Evolutionary conservation across 2,113 vertebrate genomes (phyloP).

Genomic region (Apteryx mantelli): DNA sequence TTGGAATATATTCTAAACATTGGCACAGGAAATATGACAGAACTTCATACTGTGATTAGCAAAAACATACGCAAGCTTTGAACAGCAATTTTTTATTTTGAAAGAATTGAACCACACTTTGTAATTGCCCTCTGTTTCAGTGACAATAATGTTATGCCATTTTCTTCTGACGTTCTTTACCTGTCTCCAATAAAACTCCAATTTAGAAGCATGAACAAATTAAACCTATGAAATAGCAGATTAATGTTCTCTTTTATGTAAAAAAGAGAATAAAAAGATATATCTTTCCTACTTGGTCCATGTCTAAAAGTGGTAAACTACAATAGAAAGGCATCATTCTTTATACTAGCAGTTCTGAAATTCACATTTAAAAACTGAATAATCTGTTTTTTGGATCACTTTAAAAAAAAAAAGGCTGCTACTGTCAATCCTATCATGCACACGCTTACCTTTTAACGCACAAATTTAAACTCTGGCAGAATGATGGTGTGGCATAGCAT

Average conservation of each 20-base stretch:
- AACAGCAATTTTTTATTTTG: background rate
- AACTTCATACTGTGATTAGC: background rate
- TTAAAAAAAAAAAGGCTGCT: no score
- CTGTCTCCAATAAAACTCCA: background rate
- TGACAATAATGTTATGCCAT: background rate
- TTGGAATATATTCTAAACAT: background rate
- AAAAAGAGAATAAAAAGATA: background rate
- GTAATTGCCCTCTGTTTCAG: background rate
- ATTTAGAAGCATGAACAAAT: background rate
- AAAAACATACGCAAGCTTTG: background rate
- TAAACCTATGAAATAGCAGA: background rate
- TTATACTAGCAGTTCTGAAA: no score
- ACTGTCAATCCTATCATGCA: no score
- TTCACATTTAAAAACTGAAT: no score
- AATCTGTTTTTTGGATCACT: no score
- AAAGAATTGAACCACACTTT: background rate
- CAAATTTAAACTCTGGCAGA: no score
- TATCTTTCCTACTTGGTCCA: background rate
- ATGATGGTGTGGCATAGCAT: no score
- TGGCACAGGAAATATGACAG: background rate
- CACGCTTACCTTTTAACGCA: no score
- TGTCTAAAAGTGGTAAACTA: background rate
- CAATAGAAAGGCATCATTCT: no score
- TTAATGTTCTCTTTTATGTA: background rate
- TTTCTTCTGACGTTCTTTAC: background rate